phyloP scores from a whole-genome alignment of 2,113 vertebrate species.

The Pachyramphus minor region DNA sequence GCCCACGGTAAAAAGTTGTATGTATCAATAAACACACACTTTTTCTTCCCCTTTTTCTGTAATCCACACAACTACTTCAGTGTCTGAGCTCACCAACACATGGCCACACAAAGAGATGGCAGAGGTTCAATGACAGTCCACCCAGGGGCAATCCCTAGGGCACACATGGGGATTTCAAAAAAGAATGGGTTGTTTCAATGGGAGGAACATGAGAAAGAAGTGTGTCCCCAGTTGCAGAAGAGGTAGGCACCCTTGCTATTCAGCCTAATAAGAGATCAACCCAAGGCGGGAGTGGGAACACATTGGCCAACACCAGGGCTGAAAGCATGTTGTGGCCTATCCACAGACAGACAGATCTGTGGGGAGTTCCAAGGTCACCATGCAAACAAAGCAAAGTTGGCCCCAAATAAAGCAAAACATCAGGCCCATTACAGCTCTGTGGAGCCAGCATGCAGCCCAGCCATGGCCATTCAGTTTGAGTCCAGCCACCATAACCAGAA shows the following conservation, averaged over 20 bases:
- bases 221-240: neutral
- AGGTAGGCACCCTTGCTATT: neutral
- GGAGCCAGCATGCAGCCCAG: neutral
- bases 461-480: neutral
- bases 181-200: neutral
- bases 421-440: neutral
- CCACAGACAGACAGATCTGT: fast-evolving
- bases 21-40: neutral
- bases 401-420: too few species aligned
- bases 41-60: neutral
- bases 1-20: neutral
- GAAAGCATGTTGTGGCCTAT: neutral
- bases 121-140: neutral
- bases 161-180: neutral
- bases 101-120: fast-evolving
- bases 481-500: neutral
- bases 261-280: neutral
- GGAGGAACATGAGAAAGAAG: neutral
- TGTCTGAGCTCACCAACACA: neutral
- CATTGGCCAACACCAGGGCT: neutral
- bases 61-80: neutral
- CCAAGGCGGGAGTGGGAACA: neutral
- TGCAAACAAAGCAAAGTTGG: too few species aligned
- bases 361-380: fast-evolving
- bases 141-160: neutral